Evolutionary conservation across 2,797 vertebrate genomes (phyloP).

Genomic region (Zalophus californianus): DNA sequence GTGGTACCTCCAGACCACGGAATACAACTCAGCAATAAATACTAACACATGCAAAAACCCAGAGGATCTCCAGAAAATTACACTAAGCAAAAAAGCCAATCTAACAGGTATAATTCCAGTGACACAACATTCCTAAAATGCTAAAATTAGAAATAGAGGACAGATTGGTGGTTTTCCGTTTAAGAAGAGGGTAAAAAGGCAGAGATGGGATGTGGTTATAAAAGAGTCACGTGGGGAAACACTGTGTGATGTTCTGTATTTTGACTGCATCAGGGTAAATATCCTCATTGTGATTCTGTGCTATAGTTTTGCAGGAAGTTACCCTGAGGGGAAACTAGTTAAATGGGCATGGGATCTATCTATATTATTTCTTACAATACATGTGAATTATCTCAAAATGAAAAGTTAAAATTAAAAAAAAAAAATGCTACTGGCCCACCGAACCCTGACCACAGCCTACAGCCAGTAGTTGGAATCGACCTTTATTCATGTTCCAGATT

Average conservation of each 20-base stretch:
- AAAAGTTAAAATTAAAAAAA: neutral
- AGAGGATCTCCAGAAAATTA: neutral
- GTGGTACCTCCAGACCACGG: neutral
- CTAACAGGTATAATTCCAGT: neutral
- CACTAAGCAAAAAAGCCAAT: neutral
- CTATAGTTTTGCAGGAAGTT: neutral
- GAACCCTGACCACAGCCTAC: neutral
- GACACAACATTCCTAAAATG: neutral
- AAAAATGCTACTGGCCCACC: conserved; percentile 3
- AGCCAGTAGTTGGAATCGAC: conserved; percentile 40
- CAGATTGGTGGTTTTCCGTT: neutral
- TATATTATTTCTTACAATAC: neutral
- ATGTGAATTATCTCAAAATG: conserved; percentile 26
- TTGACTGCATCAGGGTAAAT: neutral
- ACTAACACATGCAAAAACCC: neutral
- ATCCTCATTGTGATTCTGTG: neutral
- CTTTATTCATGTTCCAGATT: neutral
- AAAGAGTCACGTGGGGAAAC: neutral
- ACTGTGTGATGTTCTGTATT: neutral
- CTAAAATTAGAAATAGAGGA: neutral
- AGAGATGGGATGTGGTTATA: neutral
- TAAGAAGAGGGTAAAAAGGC: neutral
- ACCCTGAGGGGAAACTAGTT: neutral
- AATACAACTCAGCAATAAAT: neutral
- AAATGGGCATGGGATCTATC: neutral